phyloP scores from a whole-genome alignment of 2,113 vertebrate genomes.

The Antennarius striatus region DNA sequence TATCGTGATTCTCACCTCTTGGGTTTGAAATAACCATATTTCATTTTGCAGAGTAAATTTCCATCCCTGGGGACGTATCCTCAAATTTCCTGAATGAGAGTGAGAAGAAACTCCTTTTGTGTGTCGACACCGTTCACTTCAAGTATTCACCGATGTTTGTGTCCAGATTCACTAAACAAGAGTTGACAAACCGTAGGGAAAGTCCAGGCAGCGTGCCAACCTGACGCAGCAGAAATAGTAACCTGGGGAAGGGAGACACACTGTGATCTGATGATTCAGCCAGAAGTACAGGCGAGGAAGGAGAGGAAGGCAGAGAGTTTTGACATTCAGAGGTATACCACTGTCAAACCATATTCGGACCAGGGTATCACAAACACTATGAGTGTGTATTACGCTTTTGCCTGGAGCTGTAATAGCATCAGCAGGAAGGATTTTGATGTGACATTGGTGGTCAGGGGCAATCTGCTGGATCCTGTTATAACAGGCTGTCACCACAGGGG shows the following conservation, averaged over 20 bases:
- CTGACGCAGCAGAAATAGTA: constrained; percentile 80
- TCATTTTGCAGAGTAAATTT: constrained; percentile 39
- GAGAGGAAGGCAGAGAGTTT: constrained; percentile 22
- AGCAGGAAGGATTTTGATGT: constrained; percentile 32
- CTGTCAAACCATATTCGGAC: constrained; percentile 55
- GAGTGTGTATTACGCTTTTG: constrained; percentile 60
- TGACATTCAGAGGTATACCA: constrained; percentile 73
- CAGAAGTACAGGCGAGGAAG: constrained; percentile 54
- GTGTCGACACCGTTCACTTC: constrained; percentile 23
- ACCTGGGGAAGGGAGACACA: constrained; percentile 76
- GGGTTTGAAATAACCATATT: constrained; percentile 41
- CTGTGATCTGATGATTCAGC: constrained; percentile 79
- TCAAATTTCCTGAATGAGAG: constrained; percentile 41
- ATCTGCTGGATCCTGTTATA: constrained; percentile 9
- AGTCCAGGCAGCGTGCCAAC: constrained; percentile 69
- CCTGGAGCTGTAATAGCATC: constrained; percentile 56
- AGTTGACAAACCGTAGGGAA: constrained; percentile 69
- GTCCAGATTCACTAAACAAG: constrained; percentile 66
- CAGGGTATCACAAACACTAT: constrained; percentile 56
- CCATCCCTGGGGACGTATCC: constrained; percentile 14
- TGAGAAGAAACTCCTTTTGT: constrained; percentile 17
- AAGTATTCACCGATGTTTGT: constrained; percentile 47
- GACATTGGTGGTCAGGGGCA: constrained; percentile 51
- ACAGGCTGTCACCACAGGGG: constrained; percentile 51
- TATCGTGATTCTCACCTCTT: constrained; percentile 39